Conservation (phyloP, 2,888 invertebrate species). For the Melipona beecheii region DNA sequence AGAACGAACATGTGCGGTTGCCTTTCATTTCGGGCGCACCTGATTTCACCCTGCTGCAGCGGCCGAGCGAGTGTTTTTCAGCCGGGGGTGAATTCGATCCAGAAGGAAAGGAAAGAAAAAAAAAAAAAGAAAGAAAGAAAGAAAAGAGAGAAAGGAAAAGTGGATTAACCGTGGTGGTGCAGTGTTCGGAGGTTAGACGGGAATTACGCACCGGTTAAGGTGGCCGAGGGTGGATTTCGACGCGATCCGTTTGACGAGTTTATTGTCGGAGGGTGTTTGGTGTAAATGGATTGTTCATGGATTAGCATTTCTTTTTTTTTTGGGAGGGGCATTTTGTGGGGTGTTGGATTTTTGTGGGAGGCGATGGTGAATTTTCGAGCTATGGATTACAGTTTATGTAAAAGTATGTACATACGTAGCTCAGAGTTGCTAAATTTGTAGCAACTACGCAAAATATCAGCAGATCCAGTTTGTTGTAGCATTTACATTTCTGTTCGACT, state of each 20-base stretch:
- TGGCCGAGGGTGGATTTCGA: slow-evolving; percentile 9
- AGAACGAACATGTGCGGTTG: slow-evolving; percentile 81
- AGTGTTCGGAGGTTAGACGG: not conserved
- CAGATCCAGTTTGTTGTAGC: too few relatives aligned
- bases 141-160: slow-evolving; percentile 15
- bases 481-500: too few relatives aligned
- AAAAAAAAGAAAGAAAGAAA: not conserved
- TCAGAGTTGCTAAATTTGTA: too few relatives aligned
- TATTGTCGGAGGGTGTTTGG: slow-evolving; percentile 8
- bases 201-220: slow-evolving; percentile 41
- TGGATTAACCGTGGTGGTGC: slow-evolving; percentile 33
- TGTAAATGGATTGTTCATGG: not conserved
- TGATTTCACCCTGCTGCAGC: slow-evolving; percentile 74
- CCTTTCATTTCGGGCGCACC: slow-evolving; percentile 79
- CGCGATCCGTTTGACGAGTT: slow-evolving; percentile 34
- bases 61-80: slow-evolving; percentile 49
- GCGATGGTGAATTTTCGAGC: not conserved
- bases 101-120: not conserved
- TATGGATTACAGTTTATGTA: too few relatives aligned
- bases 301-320: not conserved
- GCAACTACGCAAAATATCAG: too few relatives aligned
- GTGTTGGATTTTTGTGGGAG: not conserved
- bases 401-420: too few relatives aligned
- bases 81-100: not conserved
- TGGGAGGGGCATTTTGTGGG: not conserved